Conservation (phyloP, 2,888 invertebrate genomes). For the Drosophila cyrtoloma region DNA sequence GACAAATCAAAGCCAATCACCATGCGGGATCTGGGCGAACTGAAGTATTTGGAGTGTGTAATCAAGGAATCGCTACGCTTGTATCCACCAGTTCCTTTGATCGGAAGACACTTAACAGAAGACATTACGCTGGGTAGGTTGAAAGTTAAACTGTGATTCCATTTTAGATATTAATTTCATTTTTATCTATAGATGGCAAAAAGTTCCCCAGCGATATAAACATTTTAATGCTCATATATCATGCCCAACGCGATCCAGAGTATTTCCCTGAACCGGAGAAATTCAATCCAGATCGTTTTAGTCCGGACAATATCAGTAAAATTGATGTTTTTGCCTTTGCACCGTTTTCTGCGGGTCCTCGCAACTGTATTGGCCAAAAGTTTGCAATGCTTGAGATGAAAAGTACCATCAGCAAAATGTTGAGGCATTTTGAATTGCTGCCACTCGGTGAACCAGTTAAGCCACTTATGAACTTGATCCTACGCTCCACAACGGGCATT, state of each 20-base stretch:
- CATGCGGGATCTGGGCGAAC: conserved; percentile 75
- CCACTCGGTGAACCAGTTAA: conserved; percentile 73
- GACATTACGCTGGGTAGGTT: conserved; percentile 86
- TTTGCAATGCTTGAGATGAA: conserved; percentile 84
- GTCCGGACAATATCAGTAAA: conserved; percentile 65
- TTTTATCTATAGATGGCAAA: conserved; percentile 70
- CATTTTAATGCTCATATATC: conserved; percentile 70
- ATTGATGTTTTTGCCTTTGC: conserved; percentile 83
- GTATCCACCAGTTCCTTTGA: conserved; percentile 88
- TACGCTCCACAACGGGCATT: conserved; percentile 76
- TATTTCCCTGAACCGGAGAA: conserved; percentile 79
- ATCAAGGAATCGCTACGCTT: conserved; percentile 89
- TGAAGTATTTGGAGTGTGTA: conserved; percentile 87
- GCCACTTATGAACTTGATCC: conserved; percentile 73
- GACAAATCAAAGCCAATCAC: conserved; percentile 63
- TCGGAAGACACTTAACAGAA: conserved; percentile 87
- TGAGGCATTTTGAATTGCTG: conserved; percentile 79
- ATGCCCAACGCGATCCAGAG: conserved; percentile 77
- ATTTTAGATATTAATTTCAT: neutral
- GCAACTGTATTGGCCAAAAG: conserved; percentile 84
- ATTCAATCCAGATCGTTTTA: conserved; percentile 82
- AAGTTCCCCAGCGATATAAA: conserved; percentile 72
- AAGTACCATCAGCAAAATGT: conserved; percentile 76
- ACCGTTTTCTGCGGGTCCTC: conserved; percentile 83
- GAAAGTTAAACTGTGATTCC: neutral